These are phyloP conservation scores for Etheostoma spectabile DNA, from an alignment of 2,113 vertebrate genomes.

Conservation along the genomic window DNA sequence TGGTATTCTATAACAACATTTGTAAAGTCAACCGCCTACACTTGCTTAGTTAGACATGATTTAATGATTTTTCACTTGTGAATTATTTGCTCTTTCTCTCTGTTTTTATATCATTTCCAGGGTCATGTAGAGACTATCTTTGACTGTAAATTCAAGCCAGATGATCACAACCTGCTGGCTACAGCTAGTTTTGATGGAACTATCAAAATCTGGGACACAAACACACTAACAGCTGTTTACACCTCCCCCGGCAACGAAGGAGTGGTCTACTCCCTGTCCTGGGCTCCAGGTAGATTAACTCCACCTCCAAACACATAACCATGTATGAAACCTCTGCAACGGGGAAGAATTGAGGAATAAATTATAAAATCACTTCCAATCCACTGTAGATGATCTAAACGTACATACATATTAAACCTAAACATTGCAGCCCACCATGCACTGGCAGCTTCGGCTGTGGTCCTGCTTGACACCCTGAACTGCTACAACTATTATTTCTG, in stretches of 20 bases:
- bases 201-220: constrained; percentile 98
- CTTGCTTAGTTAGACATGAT: neutral
- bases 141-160: constrained; percentile 98
- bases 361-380: neutral
- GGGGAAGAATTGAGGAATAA: neutral
- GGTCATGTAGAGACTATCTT: constrained; percentile 99
- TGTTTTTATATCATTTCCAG: constrained; percentile 78
- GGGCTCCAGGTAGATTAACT: constrained; percentile 92
- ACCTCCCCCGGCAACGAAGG: constrained; percentile 98
- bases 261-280: constrained; percentile 97
- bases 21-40: neutral
- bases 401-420: neutral
- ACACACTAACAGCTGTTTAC: constrained; percentile 92
- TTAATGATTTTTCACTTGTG: neutral
- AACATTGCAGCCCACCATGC: neutral
- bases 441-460: no score
- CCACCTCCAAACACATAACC: neutral
- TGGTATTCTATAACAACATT: constrained; percentile 84
- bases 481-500: no score
- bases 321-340: neutral
- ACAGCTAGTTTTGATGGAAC: constrained; percentile 99
- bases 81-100: neutral
- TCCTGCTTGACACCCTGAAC: no score
- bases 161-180: constrained; percentile 94
- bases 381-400: neutral